Percentiles rank a stretch among this genome's conserved stretches.
phyloP scores from a whole-genome alignment of 2,113 vertebrate genomes.

The Neotragus pygmaeus region DNA sequence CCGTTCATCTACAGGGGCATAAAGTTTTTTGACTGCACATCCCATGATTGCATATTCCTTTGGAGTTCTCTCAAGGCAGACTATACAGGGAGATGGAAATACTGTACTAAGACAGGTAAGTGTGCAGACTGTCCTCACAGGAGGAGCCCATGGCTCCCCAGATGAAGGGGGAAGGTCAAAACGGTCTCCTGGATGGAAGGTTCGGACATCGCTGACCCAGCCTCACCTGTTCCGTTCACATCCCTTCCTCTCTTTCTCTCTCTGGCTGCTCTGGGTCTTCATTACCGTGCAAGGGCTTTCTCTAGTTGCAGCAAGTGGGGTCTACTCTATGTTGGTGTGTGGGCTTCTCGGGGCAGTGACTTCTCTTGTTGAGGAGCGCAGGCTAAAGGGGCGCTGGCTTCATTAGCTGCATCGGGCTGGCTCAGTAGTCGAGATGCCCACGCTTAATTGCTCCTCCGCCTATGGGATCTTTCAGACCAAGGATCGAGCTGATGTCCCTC shows the following conservation, averaged over 20 bases:
- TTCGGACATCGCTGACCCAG: background rate
- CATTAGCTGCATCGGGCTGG: background rate
- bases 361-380: background rate
- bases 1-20: background rate
- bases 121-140: background rate
- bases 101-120: background rate
- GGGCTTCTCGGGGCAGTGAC: background rate
- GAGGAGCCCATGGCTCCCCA: background rate
- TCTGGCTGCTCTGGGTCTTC: background rate
- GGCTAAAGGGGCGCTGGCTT: rapidly evolving
- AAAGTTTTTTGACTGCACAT: background rate
- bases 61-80: background rate
- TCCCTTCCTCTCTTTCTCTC: background rate
- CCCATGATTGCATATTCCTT: rapidly evolving
- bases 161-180: background rate
- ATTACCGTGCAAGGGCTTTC: rapidly evolving
- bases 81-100: background rate
- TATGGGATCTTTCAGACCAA: background rate
- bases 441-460: background rate
- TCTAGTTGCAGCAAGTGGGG: background rate
- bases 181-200: background rate
- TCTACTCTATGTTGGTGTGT: background rate
- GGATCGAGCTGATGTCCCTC: background rate
- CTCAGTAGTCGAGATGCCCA: background rate
- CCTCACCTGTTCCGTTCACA: background rate